These are phyloP conservation scores for Conopomorpha cramerella DNA, from an alignment of 1,140 invertebrate species.

Conservation along the genomic window DNA sequence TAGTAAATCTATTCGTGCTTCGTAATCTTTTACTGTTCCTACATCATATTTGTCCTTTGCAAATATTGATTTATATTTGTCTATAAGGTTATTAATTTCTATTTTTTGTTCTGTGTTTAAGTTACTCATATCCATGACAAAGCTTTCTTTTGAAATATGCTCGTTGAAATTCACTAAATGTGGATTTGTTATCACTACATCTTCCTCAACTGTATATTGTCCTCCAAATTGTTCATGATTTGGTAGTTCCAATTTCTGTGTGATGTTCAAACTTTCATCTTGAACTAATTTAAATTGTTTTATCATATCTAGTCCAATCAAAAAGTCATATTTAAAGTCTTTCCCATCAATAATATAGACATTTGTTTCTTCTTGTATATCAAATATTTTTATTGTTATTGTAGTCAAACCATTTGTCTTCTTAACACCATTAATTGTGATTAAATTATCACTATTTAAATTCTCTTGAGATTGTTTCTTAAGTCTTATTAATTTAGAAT, in stretches of 20 bases:
- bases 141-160: too few relatives aligned
- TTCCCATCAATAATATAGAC: neutral
- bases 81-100: slow-evolving; percentile 15
- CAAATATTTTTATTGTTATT: slow-evolving; percentile 2
- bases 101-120: too few relatives aligned
- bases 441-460: neutral
- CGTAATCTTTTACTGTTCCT: slow-evolving; percentile 16
- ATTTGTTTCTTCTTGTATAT: slow-evolving; percentile 1
- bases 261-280: slow-evolving; percentile 2
- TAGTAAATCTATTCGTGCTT: too few relatives aligned
- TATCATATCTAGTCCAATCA: neutral
- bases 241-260: neutral
- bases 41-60: slow-evolving; percentile 1
- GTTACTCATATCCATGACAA: slow-evolving; percentile 14
- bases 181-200: neutral
- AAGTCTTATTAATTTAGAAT: slow-evolving; percentile 1
- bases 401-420: too few relatives aligned
- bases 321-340: too few relatives aligned
- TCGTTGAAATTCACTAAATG: neutral
- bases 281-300: neutral
- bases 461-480: neutral
- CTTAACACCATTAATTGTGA: slow-evolving; percentile 2
- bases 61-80: too few relatives aligned
- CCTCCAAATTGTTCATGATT: neutral
- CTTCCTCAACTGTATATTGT: neutral